Percentiles rank a stretch among this genome's conserved stretches.
These are phyloP conservation scores for Agrochola lychnidis DNA, from an alignment of 2,888 invertebrate species.

Conservation along the genomic window DNA sequence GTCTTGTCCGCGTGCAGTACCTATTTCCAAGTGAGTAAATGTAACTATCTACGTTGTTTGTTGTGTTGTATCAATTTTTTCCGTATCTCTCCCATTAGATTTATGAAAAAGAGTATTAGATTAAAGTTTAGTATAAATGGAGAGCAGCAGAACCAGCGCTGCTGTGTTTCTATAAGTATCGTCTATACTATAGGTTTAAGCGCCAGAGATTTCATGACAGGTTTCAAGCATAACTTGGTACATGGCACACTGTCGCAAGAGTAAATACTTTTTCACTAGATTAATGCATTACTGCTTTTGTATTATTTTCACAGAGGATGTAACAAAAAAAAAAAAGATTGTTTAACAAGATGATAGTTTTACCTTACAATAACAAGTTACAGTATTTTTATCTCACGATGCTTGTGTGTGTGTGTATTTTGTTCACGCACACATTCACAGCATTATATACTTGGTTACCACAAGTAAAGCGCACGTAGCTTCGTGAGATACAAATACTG, in stretches of 20 bases:
- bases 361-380: too few relatives aligned
- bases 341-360: neutral
- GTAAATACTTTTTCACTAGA: slow-evolving; percentile 14
- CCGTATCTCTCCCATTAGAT: neutral
- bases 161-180: neutral
- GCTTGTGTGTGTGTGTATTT: too few relatives aligned
- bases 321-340: neutral
- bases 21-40: slow-evolving; percentile 95
- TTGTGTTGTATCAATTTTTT: neutral
- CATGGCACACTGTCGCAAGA: slow-evolving; percentile 35
- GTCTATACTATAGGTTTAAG: neutral
- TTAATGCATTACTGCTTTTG: neutral
- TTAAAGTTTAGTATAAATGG: neutral
- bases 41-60: slow-evolving; percentile 17
- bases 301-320: neutral
- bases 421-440: too few relatives aligned
- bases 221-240: slow-evolving; percentile 11
- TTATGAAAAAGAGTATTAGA: neutral
- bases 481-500: too few relatives aligned
- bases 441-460: too few relatives aligned
- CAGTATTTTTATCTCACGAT: too few relatives aligned
- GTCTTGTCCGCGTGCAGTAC: slow-evolving; percentile 97
- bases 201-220: slow-evolving; percentile 11
- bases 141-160: neutral
- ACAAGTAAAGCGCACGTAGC: too few relatives aligned